Base-by-base conservation (phyloP, 2,888 invertebrate species). In the Folsomia manolachei region DNA sequence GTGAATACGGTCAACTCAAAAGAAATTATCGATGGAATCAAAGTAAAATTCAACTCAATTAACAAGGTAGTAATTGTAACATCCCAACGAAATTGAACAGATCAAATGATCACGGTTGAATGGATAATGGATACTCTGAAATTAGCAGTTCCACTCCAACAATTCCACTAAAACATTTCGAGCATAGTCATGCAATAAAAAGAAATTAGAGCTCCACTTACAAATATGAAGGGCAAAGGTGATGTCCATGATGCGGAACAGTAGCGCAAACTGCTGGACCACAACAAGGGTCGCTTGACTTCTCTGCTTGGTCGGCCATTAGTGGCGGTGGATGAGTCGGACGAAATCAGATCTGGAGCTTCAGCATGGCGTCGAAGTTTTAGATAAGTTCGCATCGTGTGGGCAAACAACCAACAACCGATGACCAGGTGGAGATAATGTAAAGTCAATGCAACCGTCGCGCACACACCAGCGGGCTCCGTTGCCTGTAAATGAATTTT, bases 341-440 rank as follows among this genome's bases (percentile, higher is more conserved):
- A 70, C 9, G 71, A 70, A 61, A 79, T 67, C n/a, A 78, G 73
- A 67, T 63, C 75, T 23, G 77, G 75, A 23, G 79, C 63, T 27
- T 76, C 74, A 61, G 75, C 74, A 71, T 78, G 78, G 63, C 77
- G 77, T 0, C 87, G 86, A 72, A 87, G 85, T 78, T 84, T 84
- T 79, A 88, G 88, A 81, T 88, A 89, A 1, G 88, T 87, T 81
- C 89, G 88, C 79, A 89, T 88, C 18, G 89, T 89, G 64, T 75
- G 75, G 63, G 75, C 75, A 71, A 75, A 88, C 76, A 91, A 88
- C 90, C 90, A 91, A 83, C 89, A 88, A 0, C 89, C 88, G 72
- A 89, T 88, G 14, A 88, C 87, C 64, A 91, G 85, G 82, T 91
- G 89, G 0, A 90, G 86, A 83, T 90, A 91, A 82, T 91, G 90